phyloP scores from a whole-genome alignment of 2,113 vertebrate genomes.

The Pollimyrus isidori region DNA sequence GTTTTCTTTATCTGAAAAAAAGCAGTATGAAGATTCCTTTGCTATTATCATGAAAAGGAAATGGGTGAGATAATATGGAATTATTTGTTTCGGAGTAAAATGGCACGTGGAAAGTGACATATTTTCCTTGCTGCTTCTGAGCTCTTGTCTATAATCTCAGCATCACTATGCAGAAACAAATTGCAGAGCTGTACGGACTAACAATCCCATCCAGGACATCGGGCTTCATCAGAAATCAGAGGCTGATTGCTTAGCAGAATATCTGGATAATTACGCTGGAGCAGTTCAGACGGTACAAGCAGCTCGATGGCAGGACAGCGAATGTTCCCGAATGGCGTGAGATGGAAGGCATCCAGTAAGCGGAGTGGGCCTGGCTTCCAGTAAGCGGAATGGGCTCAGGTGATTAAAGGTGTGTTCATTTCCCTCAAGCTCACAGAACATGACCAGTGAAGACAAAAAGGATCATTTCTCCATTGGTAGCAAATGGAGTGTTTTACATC shows the following conservation, averaged over 20 bases:
- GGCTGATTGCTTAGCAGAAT: background rate
- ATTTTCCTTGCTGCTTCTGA: background rate
- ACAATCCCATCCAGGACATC: background rate
- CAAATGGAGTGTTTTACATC: background rate
- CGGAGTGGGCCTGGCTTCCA: background rate
- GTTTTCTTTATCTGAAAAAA: background rate
- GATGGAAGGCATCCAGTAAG: background rate
- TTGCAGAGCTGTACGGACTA: background rate
- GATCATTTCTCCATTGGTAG: background rate
- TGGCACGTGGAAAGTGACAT: background rate
- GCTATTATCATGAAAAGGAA: background rate
- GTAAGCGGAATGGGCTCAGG: background rate
- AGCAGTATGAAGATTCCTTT: background rate
- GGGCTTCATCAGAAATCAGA: background rate
- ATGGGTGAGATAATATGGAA: background rate
- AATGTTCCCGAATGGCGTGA: background rate
- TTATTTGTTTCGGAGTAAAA: background rate
- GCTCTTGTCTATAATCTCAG: background rate
- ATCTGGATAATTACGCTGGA: constrained; percentile 1
- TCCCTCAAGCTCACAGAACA: background rate
- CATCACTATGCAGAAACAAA: background rate
- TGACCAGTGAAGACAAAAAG: background rate
- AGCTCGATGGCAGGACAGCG: background rate
- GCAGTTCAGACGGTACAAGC: background rate
- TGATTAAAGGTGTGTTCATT: background rate